Evolutionary conservation across 2,888 invertebrate species (phyloP), one percentile per base, ranked within the genome.

Genomic region (Synergus itoensis): DNA sequence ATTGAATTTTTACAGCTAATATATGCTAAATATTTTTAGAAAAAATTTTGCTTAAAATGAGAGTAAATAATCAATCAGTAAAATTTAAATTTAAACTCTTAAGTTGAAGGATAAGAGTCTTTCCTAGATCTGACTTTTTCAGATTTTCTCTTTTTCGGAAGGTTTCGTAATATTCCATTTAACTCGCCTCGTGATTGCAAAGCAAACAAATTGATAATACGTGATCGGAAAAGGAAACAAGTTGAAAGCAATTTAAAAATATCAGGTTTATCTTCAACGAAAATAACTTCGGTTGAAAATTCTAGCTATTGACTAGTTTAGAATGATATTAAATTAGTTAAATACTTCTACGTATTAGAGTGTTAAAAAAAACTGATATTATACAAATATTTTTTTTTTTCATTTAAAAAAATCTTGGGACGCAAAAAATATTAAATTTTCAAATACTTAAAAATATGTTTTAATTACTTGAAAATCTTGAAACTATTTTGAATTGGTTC

Each of bases 181-280:
- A 43, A 67, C 40, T 43, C 18, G n/a, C 9, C 11, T 43, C 18
- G 41, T 43, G 21, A 67, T 41, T 18, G 43, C 18, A 64, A 69
- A 14, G 28, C 14, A 45, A 69, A 69, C 45, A 69, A 69, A 69
- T 14, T 21, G 28, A 8, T 21, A 45, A 14, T 69, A 69, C 43
- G 69, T 69, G 45, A 48, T 45, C 45, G 1, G 21, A 43, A 69
- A 18, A 21, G 21, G 21, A 67, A 67, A 67, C 67, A n/a, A 43
- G 67, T 18, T 41, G 40, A 43, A 67, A 67, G 9, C 43, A 43
- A 14, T 67, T 67, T 67, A 43, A 43, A 67, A 67, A 67, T 67
- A 67, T 18, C 16, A 18, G 18, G 3, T 12, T 60, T 60, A 7
- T 60, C 60, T 11, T 21, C 60, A 60, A 9, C 60, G n/a, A 21